phyloP scores from a whole-genome alignment of 1,140 invertebrate species.

The Drusus annulatus region DNA sequence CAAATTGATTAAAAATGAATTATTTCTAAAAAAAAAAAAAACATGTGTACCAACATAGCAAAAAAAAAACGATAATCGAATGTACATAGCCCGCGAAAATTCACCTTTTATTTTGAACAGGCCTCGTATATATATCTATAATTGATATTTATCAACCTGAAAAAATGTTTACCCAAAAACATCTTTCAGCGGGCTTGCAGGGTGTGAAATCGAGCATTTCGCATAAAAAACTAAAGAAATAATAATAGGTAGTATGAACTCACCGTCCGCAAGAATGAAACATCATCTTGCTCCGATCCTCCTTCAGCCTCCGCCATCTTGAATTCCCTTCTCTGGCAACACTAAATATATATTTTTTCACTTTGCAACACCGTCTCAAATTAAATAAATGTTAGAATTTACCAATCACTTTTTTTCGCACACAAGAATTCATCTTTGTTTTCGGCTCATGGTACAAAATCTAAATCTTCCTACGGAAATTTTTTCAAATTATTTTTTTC shows the following conservation, averaged over 20 bases:
- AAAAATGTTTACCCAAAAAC: too few relatives aligned
- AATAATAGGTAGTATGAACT: slow-evolving; percentile 67
- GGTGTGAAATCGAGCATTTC: too few relatives aligned
- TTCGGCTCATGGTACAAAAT: not conserved
- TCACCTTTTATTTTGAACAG: too few relatives aligned
- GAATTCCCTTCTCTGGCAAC: slow-evolving; percentile 47
- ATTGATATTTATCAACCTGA: too few relatives aligned
- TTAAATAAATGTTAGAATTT: not conserved
- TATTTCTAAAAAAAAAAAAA: too few relatives aligned
- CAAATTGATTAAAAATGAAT: too few relatives aligned
- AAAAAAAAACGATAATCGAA: too few relatives aligned
- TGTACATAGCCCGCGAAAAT: too few relatives aligned
- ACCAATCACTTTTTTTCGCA: slow-evolving; percentile 30
- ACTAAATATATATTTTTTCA: slow-evolving; percentile 13
- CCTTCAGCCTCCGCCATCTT: slow-evolving; percentile 92
- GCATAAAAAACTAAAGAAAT: too few relatives aligned
- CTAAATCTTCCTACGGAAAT: not conserved
- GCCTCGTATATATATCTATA: too few relatives aligned
- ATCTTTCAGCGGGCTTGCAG: too few relatives aligned
- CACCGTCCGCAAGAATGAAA: slow-evolving; percentile 97
- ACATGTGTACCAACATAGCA: too few relatives aligned
- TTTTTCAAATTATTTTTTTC: not conserved
- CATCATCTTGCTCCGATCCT: slow-evolving; percentile 97
- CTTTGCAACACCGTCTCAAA: slow-evolving; percentile 1
- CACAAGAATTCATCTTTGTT: slow-evolving; percentile 9